A percentile compares a stretch with the other conserved stretches of the same genome.
These are phyloP conservation scores for Phymorhynchus buccinoides DNA, from an alignment of 1,140 invertebrate species.

Conservation along the genomic window DNA sequence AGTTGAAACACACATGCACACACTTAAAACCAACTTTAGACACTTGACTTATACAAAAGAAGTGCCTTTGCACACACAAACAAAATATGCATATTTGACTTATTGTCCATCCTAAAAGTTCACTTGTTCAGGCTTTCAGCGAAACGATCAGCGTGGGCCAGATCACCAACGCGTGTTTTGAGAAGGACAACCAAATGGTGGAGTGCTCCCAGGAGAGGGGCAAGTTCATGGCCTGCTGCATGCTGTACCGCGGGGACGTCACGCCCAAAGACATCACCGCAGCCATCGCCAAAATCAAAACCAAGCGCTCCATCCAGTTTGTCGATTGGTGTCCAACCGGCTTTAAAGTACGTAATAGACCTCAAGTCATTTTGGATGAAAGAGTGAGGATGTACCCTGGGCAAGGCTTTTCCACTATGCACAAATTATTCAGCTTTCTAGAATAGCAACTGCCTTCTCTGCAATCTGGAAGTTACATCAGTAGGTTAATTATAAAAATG, in stretches of 20 bases:
- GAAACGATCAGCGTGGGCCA: slow-evolving; percentile 72
- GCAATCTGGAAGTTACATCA: too few relatives aligned
- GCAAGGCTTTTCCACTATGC: too few relatives aligned
- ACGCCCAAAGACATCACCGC: slow-evolving; percentile 89
- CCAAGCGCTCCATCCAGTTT: slow-evolving; percentile 75
- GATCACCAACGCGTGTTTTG: slow-evolving; percentile 87
- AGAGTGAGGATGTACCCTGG: too few relatives aligned
- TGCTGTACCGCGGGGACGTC: slow-evolving; percentile 70
- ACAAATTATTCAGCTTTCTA: too few relatives aligned
- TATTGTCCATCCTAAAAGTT: not conserved
- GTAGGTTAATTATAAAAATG: too few relatives aligned
- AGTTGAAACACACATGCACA: too few relatives aligned
- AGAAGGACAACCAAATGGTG: slow-evolving; percentile 92
- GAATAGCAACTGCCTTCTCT: too few relatives aligned
- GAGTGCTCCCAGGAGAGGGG: slow-evolving; percentile 91
- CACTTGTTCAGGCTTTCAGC: slow-evolving; percentile 70
- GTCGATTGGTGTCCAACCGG: slow-evolving; percentile 65
- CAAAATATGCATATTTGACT: not conserved
- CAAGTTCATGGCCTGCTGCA: slow-evolving; percentile 81
- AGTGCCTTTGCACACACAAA: not conserved
- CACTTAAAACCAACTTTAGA: not conserved
- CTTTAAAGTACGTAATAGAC: too few relatives aligned
- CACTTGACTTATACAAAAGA: not conserved
- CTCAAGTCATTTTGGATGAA: too few relatives aligned
- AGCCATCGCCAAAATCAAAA: slow-evolving; percentile 88